A percentile compares a stretch with the other conserved stretches of the same genome.
Evolutionary conservation across 1,140 invertebrate species (phyloP).

Genomic region (Drosophila cardini): DNA sequence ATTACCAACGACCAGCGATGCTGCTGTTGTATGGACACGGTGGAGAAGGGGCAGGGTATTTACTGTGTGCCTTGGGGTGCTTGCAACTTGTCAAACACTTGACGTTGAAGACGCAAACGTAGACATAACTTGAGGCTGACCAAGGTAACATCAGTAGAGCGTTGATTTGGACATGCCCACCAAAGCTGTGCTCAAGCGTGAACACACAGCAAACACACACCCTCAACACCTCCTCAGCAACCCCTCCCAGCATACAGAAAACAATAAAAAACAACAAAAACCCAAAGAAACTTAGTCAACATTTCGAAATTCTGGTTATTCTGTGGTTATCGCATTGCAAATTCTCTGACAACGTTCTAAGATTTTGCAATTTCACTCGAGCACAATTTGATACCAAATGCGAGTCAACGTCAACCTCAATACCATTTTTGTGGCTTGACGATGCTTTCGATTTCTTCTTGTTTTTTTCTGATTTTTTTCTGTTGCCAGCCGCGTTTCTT

Average conservation of each 20-base stretch:
- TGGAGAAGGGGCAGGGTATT: neutral
- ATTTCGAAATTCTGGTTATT: slow-evolving; percentile 43
- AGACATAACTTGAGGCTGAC: slow-evolving; percentile 39
- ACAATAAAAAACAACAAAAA: neutral
- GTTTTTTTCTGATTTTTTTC: neutral
- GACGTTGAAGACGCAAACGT: slow-evolving; percentile 46
- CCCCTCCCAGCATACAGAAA: neutral
- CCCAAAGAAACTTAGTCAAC: neutral
- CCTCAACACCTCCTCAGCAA: neutral
- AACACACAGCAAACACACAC: slow-evolving; percentile 19
- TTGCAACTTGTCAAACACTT: slow-evolving; percentile 72
- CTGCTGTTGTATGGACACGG: slow-evolving; percentile 38
- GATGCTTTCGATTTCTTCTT: slow-evolving; percentile 44
- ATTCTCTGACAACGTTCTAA: slow-evolving; percentile 23
- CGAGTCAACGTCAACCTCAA: slow-evolving; percentile 28
- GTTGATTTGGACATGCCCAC: slow-evolving; percentile 45
- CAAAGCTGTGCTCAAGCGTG: slow-evolving; percentile 35
- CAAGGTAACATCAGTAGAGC: slow-evolving; percentile 69
- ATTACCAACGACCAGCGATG: slow-evolving; percentile 57
- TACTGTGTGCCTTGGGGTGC: neutral
- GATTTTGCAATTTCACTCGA: slow-evolving; percentile 45
- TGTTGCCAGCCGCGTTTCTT: slow-evolving; percentile 19
- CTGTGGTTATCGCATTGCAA: slow-evolving; percentile 26
- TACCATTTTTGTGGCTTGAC: slow-evolving; percentile 27
- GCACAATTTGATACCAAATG: slow-evolving; percentile 2